Base-by-base conservation (phyloP, 2,888 invertebrate species). In the Limnephilus rhombicus region DNA sequence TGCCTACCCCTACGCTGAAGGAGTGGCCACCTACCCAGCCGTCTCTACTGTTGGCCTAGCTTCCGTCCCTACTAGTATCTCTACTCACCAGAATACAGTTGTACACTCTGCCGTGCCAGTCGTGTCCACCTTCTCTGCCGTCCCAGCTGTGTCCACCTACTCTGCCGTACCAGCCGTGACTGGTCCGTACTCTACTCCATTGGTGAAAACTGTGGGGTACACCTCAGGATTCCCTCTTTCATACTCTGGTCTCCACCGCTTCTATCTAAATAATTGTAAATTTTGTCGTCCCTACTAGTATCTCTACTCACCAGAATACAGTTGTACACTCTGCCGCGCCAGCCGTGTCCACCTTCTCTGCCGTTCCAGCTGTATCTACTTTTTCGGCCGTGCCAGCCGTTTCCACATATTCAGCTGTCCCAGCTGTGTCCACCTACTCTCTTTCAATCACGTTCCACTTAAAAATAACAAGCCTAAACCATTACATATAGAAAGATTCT, bases 131-230 rank as follows among this genome's bases (percentile, higher is more conserved):
- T 68, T 24, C 68, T n/a, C 68, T 68, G 68, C 68, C 24, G n/a
- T 68, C 0, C 68, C 68, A 68, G 68, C 68, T 1, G 68, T 68
- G 1, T 68, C 68, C 24, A 68, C 68, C 9, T 68, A 4, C 7
- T 68, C 68, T 1, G 68, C 68, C 24, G 68, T 68, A 2, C 68
- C 68, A 68, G 68, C 68, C 5, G 24, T 68, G 24, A 24, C 68
- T 68, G 93, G 45, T 13, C 45, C 94, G 31, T 94, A 94, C 81
- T 90, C 88, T n/a, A 83, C 91, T 45, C 90, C 86, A 45, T 90
- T 90, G 37, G 88, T 91, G 2, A 37, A 41, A 18, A 85, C 41
- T 41, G 85, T 37, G 0, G 85, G 85, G 7, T 68, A 68, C 68
- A 18, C 24, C 24, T 68, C 68, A 2, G 68, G 68, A 9, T 68